phyloP scores from a whole-genome alignment of 2,113 vertebrate genomes.

The Salvelinus fontinalis region DNA sequence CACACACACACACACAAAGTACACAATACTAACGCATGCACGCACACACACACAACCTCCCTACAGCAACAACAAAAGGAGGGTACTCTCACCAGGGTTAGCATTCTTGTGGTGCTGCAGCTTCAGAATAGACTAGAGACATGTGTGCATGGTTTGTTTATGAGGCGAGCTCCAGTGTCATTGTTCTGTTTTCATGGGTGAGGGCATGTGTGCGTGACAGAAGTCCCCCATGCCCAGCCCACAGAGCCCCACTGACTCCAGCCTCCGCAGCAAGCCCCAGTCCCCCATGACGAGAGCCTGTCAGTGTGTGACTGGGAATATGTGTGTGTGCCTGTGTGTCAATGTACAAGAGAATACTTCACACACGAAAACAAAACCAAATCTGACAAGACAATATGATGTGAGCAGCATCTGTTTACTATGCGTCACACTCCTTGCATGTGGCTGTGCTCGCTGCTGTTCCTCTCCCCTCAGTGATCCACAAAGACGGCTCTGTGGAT shows the following conservation, averaged over 20 bases:
- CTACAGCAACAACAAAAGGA: no score
- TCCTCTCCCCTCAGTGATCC: not conserved
- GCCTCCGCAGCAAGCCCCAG: conserved; percentile 41
- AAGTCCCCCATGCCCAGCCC: conserved; percentile 13
- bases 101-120: no score
- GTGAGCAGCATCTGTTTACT: conserved; percentile 6
- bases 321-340: not conserved
- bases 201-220: conserved; percentile 32
- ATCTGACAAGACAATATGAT: conserved; percentile 3
- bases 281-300: conserved; percentile 26
- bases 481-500: conserved; percentile 49
- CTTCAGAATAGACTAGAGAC: no score
- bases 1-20: no score
- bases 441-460: not conserved
- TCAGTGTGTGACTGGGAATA: not conserved
- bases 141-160: not conserved
- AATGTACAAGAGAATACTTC: not conserved
- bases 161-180: no score
- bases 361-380: not conserved
- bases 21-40: no score
- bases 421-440: not conserved
- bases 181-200: no score
- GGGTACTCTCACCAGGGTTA: no score
- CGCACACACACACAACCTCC: no score
- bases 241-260: conserved; percentile 28